Evolutionary conservation across 2,113 vertebrate genomes (phyloP), one percentile per base, ranked within the genome.

Genomic region (Nestor notabilis): DNA sequence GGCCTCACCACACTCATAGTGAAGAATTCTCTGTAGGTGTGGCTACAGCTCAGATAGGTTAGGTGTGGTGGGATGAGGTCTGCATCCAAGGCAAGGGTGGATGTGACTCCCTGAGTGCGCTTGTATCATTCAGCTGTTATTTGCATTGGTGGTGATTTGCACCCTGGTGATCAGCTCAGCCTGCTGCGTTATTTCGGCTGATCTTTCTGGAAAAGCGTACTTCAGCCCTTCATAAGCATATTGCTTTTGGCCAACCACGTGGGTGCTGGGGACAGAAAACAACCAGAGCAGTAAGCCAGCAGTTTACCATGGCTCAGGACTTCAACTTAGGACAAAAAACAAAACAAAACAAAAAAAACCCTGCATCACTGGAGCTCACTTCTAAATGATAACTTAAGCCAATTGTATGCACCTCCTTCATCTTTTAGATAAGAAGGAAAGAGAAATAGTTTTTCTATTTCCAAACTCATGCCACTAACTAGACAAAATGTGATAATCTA

Each of bases 401-500:
- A 96, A 95, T 96, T 95, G 88, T 43, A 47, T 8, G 44, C 20
- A 88, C 83, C 95, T 96, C 94, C 70, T 96, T 95, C 93, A 88
- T 96, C 91, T 97, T 97, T 95, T 68, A 96, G 96, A 97, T 89
- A 97, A 96, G 91, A 93, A 94, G 70, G 47, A 87, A 74, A 89
- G 76, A 93, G 84, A 95, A 96, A 97, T 83, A 87, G 79, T 58
- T 96, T 94, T 95, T 71, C 96, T 96, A 83, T 96, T 97, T 93
- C 94, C 93, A 97, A 96, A 96, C 84, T 93, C 87, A 90, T 52
- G 68, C 69, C 97, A 94, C 88, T 95, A 89, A 92, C 93, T 93
- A 97, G 93, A 97, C 93, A 97, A 98, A 98, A 97, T 81, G 55
- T 96, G 93, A 96, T 97, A 90, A 97, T 97, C 96, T 95, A 97